Evolutionary conservation across 2,888 invertebrate species (phyloP).

Genomic region (Seladonia tumulorum): DNA sequence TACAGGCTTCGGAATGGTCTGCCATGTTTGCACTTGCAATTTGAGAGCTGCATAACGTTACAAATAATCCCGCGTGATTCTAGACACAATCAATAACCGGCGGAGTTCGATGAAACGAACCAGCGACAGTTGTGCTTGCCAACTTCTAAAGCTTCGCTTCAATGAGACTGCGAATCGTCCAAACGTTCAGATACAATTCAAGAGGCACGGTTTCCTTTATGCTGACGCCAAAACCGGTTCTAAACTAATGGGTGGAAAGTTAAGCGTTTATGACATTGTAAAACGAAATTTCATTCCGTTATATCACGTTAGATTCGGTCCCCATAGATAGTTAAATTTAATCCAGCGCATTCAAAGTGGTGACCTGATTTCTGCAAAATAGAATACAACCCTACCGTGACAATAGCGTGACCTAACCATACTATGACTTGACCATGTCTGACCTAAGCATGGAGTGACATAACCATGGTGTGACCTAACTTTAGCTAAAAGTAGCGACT

Average conservation of each 20-base stretch:
- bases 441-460: background rate
- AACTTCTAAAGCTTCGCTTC: constrained; percentile 1
- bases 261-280: background rate
- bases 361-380: background rate
- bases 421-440: too few relatives aligned
- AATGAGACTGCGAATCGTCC: constrained; percentile 4
- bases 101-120: constrained; percentile 9
- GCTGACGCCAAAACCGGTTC: background rate
- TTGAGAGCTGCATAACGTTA: constrained; percentile 20
- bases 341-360: background rate
- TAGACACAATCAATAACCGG: constrained; percentile 23
- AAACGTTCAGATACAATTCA: background rate
- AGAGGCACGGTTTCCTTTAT: background rate
- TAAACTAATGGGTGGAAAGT: background rate
- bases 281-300: background rate
- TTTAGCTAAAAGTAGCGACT: too few relatives aligned
- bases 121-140: constrained; percentile 13
- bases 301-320: background rate
- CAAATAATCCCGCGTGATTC: constrained; percentile 31
- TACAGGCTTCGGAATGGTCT: constrained; percentile 12
- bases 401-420: too few relatives aligned
- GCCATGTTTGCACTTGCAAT: constrained; percentile 12
- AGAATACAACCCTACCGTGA: background rate
- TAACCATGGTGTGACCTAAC: too few relatives aligned
- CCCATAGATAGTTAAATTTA: background rate